Percentiles rank a stretch among this genome's conserved stretches.
phyloP scores from a whole-genome alignment of 2,797 vertebrate genomes.

The Schizopygopsis malacanthus region DNA sequence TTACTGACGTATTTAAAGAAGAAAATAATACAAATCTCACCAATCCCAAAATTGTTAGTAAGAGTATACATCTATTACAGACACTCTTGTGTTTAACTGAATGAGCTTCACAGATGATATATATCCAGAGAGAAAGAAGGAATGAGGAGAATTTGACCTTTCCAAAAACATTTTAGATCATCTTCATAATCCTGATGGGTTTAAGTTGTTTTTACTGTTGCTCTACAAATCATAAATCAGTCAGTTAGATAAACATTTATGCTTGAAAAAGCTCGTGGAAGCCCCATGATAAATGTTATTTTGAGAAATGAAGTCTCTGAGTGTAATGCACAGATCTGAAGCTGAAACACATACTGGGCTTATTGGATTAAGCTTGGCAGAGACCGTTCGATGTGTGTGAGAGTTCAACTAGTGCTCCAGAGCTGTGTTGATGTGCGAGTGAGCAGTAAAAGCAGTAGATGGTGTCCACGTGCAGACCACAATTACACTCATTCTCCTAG shows the following conservation, averaged over 20 bases:
- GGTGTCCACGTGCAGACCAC: slow-evolving; percentile 22
- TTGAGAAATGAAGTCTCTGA: slow-evolving; percentile 5
- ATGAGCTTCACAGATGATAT: background rate
- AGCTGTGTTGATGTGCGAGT: background rate
- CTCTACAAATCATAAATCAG: background rate
- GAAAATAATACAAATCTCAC: background rate
- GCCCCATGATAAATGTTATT: background rate
- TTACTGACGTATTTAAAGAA: too few species aligned
- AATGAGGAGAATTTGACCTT: slow-evolving; percentile 26
- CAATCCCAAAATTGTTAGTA: background rate
- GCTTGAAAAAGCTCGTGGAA: slow-evolving; percentile 3
- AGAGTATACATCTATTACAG: background rate
- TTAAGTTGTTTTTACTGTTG: background rate
- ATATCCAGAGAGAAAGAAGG: background rate
- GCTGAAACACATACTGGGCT: slow-evolving; percentile 3
- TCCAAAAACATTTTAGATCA: slow-evolving; percentile 4
- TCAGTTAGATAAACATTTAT: background rate
- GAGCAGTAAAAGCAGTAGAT: slow-evolving; percentile 25
- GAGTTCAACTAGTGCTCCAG: background rate
- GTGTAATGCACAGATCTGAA: slow-evolving; percentile 22
- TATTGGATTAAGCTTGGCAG: slow-evolving; percentile 20
- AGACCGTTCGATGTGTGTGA: background rate
- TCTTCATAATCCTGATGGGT: background rate
- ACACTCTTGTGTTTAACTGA: background rate
- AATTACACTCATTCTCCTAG: slow-evolving; percentile 1